These are phyloP conservation scores for Coecobrya sp. DNA, from an alignment of 2,888 invertebrate genomes.

Conservation along the genomic window DNA sequence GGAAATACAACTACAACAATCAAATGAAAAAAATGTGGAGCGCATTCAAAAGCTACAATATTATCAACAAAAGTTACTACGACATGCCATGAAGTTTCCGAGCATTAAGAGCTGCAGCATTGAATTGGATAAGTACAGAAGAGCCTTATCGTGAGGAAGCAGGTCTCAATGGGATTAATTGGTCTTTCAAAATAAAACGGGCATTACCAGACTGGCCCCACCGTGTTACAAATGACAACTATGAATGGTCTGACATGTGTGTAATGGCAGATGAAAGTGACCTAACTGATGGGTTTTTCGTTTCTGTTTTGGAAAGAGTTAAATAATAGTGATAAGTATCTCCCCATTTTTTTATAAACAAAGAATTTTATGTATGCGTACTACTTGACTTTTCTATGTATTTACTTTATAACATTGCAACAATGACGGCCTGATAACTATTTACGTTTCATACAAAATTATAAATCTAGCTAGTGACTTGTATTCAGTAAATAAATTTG, in stretches of 20 bases:
- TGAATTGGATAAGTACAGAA: constrained; percentile 70
- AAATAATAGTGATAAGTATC: constrained; percentile 50
- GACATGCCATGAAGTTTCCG: constrained; percentile 96
- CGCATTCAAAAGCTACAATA: constrained; percentile 87
- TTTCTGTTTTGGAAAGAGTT: constrained; percentile 93
- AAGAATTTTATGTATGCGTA: too few species aligned
- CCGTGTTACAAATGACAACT: constrained; percentile 87
- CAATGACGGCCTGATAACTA: too few species aligned
- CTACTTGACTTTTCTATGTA: too few species aligned
- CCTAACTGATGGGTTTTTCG: constrained; percentile 97
- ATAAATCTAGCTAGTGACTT: too few species aligned
- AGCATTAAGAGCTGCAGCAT: constrained; percentile 90
- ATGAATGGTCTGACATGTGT: constrained; percentile 92
- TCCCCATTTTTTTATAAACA: neutral
- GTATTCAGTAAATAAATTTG: too few species aligned
- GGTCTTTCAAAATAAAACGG: constrained; percentile 86
- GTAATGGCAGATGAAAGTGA: constrained; percentile 93
- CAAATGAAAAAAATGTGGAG: constrained; percentile 87
- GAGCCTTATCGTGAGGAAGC: constrained; percentile 25
- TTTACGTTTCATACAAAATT: too few species aligned
- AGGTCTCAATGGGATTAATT: constrained; percentile 65
- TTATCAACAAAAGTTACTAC: constrained; percentile 94
- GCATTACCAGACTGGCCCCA: constrained; percentile 86
- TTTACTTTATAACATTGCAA: too few species aligned
- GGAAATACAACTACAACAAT: constrained; percentile 87